These are phyloP conservation scores for Drosophila borborema DNA, from an alignment of 2,888 invertebrate genomes.

Conservation along the genomic window DNA sequence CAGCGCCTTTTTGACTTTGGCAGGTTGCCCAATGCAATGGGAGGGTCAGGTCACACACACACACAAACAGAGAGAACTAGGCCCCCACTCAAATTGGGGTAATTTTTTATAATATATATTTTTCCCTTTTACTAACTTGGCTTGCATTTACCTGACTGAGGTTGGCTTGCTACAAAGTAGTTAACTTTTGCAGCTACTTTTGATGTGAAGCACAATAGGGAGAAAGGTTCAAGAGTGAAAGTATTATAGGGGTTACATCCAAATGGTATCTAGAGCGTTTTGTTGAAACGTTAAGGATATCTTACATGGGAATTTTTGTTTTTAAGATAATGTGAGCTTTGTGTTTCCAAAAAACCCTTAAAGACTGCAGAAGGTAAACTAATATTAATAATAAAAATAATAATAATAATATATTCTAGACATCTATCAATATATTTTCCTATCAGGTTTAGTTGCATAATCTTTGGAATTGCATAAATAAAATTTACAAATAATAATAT, in stretches of 20 bases:
- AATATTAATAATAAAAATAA: no score
- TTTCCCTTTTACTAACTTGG: background rate
- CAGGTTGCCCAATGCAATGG: conserved; percentile 35
- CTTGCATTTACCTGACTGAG: background rate
- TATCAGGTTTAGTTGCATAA: no score
- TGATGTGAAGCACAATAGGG: background rate
- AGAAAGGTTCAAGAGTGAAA: background rate
- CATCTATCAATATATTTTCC: no score
- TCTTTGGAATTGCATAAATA: no score
- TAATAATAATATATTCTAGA: no score
- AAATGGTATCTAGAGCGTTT: background rate
- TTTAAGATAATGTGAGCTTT: background rate
- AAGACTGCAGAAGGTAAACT: no score
- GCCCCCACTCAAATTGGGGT: conserved; percentile 61
- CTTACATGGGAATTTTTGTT: no score
- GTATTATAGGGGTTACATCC: background rate
- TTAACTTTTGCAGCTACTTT: conserved; percentile 19
- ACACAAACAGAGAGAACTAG: conserved; percentile 29
- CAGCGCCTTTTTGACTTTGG: conserved; percentile 52
- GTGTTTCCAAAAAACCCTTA: no score
- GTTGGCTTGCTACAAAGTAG: conserved; percentile 23
- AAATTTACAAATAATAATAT: no score
- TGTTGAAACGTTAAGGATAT: background rate
- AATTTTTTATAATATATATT: conserved; percentile 48
- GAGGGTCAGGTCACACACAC: conserved; percentile 30